Percentiles rank a stretch among this genome's conserved stretches.
Evolutionary conservation across 2,888 invertebrate species (phyloP).

Genomic region (Sepioteuthis lessoniana): DNA sequence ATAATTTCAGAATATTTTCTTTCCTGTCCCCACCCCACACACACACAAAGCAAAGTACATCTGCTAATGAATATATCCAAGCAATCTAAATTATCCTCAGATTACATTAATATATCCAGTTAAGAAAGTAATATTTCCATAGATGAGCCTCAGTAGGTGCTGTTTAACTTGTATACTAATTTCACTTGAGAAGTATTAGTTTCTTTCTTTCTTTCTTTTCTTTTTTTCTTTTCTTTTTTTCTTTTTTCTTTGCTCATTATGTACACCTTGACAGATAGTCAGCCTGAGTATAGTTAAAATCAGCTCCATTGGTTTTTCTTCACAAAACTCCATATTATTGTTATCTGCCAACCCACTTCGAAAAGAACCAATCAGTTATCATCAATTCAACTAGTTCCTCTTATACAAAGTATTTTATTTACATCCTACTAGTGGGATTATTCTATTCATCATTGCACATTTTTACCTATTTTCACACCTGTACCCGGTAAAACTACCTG

Average conservation of each 20-base stretch:
- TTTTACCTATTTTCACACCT: not conserved
- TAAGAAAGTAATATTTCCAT: not conserved
- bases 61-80: no score
- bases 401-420: not conserved
- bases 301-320: not conserved
- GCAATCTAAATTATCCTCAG: no score
- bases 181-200: no score
- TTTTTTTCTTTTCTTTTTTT: no score
- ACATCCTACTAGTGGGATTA: not conserved
- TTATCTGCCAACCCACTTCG: not conserved
- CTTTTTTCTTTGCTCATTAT: no score
- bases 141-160: not conserved
- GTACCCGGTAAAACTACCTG: not conserved
- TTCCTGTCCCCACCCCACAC: no score
- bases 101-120: not conserved
- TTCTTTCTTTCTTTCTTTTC: no score
- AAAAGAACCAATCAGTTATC: not conserved
- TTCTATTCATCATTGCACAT: not conserved
- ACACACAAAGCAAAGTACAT: no score
- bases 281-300: not conserved
- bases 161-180: no score
- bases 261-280: no score
- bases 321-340: not conserved
- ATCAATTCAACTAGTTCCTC: not conserved
- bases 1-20: no score